Percentiles rank a stretch among this genome's conserved stretches.
These are phyloP conservation scores for Polydrusus cervinus DNA, from an alignment of 2,888 invertebrate species.

Conservation along the genomic window DNA sequence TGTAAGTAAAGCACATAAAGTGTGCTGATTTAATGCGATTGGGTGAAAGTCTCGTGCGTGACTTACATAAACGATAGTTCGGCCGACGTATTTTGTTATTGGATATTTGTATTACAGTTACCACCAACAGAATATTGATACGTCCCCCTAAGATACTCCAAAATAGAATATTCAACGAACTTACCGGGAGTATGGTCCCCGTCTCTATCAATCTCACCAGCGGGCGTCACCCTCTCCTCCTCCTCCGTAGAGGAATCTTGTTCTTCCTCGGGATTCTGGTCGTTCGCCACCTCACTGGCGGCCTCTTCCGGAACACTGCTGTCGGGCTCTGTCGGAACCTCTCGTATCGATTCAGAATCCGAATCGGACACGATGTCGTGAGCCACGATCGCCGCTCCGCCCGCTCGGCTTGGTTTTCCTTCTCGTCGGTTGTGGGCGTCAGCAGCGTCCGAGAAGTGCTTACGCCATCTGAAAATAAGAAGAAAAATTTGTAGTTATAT, in stretches of 20 bases:
- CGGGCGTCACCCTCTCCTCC: conserved; percentile 48
- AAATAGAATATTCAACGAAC: neutral
- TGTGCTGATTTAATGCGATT: no score
- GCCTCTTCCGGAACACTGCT: conserved; percentile 42
- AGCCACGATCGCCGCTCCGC: conserved; percentile 53
- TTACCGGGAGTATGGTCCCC: conserved; percentile 48
- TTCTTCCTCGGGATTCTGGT: conserved; percentile 3
- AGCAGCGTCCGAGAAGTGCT: conserved; percentile 61
- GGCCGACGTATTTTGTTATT: no score
- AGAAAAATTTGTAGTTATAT: no score
- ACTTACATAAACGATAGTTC: no score
- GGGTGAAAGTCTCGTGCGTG: no score
- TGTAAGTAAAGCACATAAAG: no score
- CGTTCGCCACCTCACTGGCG: conserved; percentile 6
- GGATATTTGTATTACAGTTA: no score
- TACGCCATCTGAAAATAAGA: conserved; percentile 59
- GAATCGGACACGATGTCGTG: conserved; percentile 52
- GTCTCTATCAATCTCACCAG: conserved; percentile 51
- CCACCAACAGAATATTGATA: no score
- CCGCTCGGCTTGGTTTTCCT: conserved; percentile 65
- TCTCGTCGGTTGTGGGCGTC: conserved; percentile 63
- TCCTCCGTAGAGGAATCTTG: conserved; percentile 51
- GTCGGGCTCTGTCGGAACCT: conserved; percentile 39
- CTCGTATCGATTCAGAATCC: conserved; percentile 58
- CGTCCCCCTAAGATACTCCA: neutral